Evolutionary conservation across 2,797 vertebrate species (phyloP), one percentile per base, ranked within the genome.

Genomic region (Microchirus variegatus): DNA sequence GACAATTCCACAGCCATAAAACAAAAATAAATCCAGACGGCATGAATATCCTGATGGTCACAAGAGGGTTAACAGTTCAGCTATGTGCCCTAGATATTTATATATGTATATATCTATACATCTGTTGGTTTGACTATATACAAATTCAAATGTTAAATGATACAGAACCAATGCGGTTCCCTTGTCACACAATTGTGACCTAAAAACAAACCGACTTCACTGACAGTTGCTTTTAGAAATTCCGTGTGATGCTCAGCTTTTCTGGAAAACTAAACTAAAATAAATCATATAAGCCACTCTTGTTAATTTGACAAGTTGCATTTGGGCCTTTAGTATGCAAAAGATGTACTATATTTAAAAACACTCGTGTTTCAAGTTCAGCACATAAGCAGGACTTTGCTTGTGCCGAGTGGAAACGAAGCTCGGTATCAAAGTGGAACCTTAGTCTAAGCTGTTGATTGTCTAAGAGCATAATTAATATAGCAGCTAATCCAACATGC

Each of bases 401-500:
- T 61, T 67, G 62, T 60, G 75, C 77, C 37, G 40, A 49, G 70
- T 50, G 67, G 64, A 77, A 77, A 72, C 55, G 64, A 79, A 73
- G 69, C 77, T 75, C 47, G 63, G 73, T 83, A 88, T 90, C 85
- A 90, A 89, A 89, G 85, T 59, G 56, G 42, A 72, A 77, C 79
- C 82, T 81, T 80, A 87, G 89, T 88, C 84, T 86, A 85, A 85
- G 86, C 85, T 78, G 77, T 86, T 85, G 83, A 89, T 91, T 90
- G 90, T 91, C 84, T 87, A 80, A 84, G 69, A 86, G 84, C 70
- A 82, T 89, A 90, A 91, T 91, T 91, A 90, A 91, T 82, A 89
- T 75, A 76, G 80, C 67, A 60, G 73, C 83, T 90, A 89, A 90
- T 89, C 85, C 88, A 90, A 85, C 77, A 64, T 61, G 86, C 84